A percentile compares a stretch with the other conserved stretches of the same genome.
Conservation (phyloP, 2,888 invertebrate genomes). For the Agrotis exclamationis region DNA sequence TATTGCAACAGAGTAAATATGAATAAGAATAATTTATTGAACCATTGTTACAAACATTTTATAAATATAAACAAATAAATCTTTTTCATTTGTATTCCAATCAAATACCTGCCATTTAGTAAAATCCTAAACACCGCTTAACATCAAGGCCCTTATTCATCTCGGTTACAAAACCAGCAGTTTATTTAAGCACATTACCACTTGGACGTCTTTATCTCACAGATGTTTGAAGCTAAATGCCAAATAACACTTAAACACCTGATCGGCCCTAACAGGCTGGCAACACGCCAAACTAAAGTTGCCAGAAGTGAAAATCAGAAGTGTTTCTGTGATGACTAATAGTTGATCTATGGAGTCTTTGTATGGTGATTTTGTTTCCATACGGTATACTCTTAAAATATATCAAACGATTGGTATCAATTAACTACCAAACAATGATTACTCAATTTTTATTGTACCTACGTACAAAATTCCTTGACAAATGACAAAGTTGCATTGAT, state of each 20-base stretch:
- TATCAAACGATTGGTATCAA: background rate
- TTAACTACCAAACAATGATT: background rate
- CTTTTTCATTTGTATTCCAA: background rate
- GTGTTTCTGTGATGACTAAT: constrained; percentile 45
- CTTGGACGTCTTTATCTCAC: constrained; percentile 51
- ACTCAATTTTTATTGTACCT: background rate
- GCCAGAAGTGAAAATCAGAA: constrained; percentile 37
- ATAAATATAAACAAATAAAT: too few species aligned
- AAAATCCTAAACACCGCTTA: background rate
- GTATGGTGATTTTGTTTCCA: background rate
- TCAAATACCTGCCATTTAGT: background rate
- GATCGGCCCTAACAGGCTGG: constrained; percentile 67
- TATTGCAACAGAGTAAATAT: too few species aligned
- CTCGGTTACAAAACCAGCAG: constrained; percentile 36
- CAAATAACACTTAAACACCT: constrained; percentile 73
- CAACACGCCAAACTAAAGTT: constrained; percentile 47
- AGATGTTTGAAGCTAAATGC: constrained; percentile 65
- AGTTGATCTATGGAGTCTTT: background rate
- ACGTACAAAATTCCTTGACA: background rate
- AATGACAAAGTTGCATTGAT: background rate
- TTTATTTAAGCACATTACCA: constrained; percentile 53
- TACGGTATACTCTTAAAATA: background rate
- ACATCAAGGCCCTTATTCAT: constrained; percentile 9
- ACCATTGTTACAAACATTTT: too few species aligned
- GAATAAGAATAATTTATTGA: too few species aligned